Evolutionary conservation across 2,888 invertebrate genomes (phyloP).

Genomic region (Alviniconcha strummeri): DNA sequence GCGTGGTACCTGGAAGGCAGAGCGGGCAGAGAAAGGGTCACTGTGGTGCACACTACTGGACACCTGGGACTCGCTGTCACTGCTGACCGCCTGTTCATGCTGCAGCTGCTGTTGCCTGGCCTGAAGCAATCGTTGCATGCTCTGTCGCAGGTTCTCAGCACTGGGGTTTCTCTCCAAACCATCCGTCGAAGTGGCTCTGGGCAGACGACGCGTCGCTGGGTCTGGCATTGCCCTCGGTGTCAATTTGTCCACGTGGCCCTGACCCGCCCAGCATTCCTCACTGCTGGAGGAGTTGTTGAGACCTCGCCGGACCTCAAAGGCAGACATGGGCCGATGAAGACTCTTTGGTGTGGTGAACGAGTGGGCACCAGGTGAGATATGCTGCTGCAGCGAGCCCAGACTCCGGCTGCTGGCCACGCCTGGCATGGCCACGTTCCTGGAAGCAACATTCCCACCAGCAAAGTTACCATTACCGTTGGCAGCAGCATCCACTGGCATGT

Average conservation of each 20-base stretch:
- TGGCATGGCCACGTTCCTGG: slow-evolving; percentile 1
- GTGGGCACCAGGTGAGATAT: slow-evolving; percentile 49
- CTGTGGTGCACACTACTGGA: slow-evolving; percentile 20
- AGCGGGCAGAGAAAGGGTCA: slow-evolving; percentile 21
- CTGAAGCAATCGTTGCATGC: slow-evolving; percentile 68
- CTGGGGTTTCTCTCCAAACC: slow-evolving; percentile 61
- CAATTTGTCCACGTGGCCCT: slow-evolving; percentile 72
- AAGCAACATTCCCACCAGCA: neutral
- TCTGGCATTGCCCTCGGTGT: slow-evolving; percentile 83
- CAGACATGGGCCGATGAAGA: slow-evolving; percentile 37
- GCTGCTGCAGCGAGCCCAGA: slow-evolving; percentile 36
- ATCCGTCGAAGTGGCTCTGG: slow-evolving; percentile 47
- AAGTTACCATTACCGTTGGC: neutral
- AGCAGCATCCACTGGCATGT: slow-evolving; percentile 36
- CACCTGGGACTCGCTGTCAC: slow-evolving; percentile 60
- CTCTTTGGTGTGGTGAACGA: slow-evolving; percentile 45
- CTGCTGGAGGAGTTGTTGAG: slow-evolving; percentile 54
- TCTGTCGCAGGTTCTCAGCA: slow-evolving; percentile 68
- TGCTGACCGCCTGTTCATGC: slow-evolving; percentile 48
- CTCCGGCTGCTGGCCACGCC: slow-evolving; percentile 7
- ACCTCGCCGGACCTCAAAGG: slow-evolving; percentile 41
- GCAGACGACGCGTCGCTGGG: slow-evolving; percentile 62
- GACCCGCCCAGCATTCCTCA: slow-evolving; percentile 51
- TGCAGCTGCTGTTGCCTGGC: slow-evolving; percentile 51
- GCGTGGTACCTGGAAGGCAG: slow-evolving; percentile 45